Evolutionary conservation across 2,888 invertebrate species (phyloP), one percentile per base, ranked within the genome.

Genomic region (Tipula helvola): DNA sequence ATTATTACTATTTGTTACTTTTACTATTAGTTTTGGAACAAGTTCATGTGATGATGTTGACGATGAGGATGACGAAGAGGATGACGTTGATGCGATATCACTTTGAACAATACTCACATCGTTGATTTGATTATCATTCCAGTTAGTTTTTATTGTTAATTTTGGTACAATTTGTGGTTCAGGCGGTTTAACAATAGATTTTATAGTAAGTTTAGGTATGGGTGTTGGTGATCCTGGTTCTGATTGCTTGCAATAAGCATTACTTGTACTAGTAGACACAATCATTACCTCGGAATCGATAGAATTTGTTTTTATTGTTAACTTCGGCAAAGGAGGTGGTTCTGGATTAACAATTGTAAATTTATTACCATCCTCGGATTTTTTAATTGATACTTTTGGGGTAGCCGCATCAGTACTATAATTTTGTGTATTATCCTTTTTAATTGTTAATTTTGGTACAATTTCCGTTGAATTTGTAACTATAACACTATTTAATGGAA

Each of bases 131-230:
- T 88, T 86, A 87, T 88, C 85, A 86, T 89, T 88, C 36, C 87
- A 87, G 12, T 89, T 89, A 0, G 90, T 89, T 89, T 91, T 91
- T 8, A 92, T 91, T 2, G 91, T 92, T 71, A 92, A 89, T 89
- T 92, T 92, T 2, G 92, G 92, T 28, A 71, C 71, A 87, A 92
- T 91, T 87, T 91, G 90, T 87, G 90, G 90, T 71, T 89, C 88
- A 1, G 88, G 88, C 87, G 88, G 88, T 39, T 90, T 89, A 71
- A 89, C 88, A 87, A 90, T 89, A 42, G 93, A 92, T 90, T 94
- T 94, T 71, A 93, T 93, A 87, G 93, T 94, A 87, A 94, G 91
- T 91, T 93, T 94, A 89, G 94, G 93, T 89, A 93, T 91, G 90
- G 93, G 92, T 84, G 90, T 87, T 89, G 89, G 89, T 86, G 88